A percentile compares a stretch with the other conserved stretches of the same genome.
Evolutionary conservation across 2,888 invertebrate species (phyloP).

Genomic region (Callyntrura sp.): DNA sequence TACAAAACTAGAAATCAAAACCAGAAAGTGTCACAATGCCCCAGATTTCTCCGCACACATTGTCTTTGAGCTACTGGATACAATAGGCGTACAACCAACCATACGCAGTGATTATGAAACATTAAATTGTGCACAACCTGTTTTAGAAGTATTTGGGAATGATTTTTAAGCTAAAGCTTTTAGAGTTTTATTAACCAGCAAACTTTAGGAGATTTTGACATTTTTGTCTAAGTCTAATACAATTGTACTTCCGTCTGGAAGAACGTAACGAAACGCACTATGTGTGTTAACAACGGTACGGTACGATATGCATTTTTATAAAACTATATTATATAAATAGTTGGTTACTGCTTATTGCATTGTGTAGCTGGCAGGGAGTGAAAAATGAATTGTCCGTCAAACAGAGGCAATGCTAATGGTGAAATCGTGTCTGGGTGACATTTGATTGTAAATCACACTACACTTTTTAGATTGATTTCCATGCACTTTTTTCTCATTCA

Average conservation of each 20-base stretch:
- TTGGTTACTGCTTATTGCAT: constrained; percentile 16
- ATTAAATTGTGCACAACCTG: too few species aligned
- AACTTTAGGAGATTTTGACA: too few species aligned
- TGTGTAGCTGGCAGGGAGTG: constrained; percentile 56
- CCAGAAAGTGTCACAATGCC: too few species aligned
- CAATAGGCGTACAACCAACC: too few species aligned
- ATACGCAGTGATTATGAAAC: too few species aligned
- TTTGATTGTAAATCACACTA: constrained; percentile 83
- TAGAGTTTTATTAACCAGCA: too few species aligned
- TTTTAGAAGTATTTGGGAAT: too few species aligned
- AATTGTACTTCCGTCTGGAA: neutral
- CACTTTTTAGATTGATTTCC: constrained; percentile 81
- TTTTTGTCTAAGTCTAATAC: too few species aligned
- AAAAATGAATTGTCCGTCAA: constrained; percentile 84
- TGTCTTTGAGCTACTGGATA: too few species aligned
- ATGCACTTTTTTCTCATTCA: constrained; percentile 78
- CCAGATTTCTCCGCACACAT: too few species aligned
- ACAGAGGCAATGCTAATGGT: constrained; percentile 83
- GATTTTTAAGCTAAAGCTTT: too few species aligned
- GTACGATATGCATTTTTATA: neutral
- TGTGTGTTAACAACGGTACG: neutral
- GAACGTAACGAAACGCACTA: neutral
- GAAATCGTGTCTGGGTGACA: constrained; percentile 83
- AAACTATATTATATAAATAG: constrained; percentile 20
- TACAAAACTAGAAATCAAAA: too few species aligned